Evolutionary conservation across 1,140 invertebrate species (phyloP).

Genomic region (Dinothrombium tinctorium): DNA sequence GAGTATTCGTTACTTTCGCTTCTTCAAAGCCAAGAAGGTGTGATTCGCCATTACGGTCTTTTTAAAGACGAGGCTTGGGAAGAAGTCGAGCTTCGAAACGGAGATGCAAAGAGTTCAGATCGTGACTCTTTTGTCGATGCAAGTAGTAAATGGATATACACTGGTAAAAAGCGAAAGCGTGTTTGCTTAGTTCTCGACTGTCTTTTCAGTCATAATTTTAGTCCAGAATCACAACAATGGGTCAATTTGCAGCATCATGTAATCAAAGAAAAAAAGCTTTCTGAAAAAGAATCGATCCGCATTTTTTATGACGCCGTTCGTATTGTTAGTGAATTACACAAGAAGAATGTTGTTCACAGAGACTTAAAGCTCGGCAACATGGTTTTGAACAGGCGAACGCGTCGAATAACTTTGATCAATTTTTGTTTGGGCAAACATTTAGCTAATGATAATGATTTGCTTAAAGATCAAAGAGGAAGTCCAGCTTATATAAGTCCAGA

Average conservation of each 20-base stretch:
- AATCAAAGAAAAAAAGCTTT: too few species aligned
- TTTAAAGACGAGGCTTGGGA: slow-evolving; percentile 49
- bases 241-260: too few species aligned
- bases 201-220: slow-evolving; percentile 44
- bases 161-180: slow-evolving; percentile 33
- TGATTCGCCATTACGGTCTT: slow-evolving; percentile 51
- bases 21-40: slow-evolving; percentile 41
- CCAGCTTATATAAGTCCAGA: slow-evolving; percentile 65
- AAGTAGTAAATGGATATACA: slow-evolving; percentile 26
- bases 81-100: slow-evolving; percentile 27
- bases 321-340: too few species aligned
- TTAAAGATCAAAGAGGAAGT: slow-evolving; percentile 54
- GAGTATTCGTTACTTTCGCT: slow-evolving; percentile 50
- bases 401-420: slow-evolving; percentile 50
- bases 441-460: slow-evolving; percentile 40
- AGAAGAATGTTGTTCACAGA: too few species aligned
- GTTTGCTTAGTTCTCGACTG: slow-evolving; percentile 52
- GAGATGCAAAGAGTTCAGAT: slow-evolving; percentile 17
- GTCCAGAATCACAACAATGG: too few species aligned
- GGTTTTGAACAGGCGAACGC: too few species aligned
- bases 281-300: too few species aligned
- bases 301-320: too few species aligned
- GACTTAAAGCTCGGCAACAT: too few species aligned
- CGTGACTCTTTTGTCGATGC: background rate
- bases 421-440: slow-evolving; percentile 59